phyloP scores from a whole-genome alignment of 2,888 invertebrate genomes.

The Melieria crassipennis region DNA sequence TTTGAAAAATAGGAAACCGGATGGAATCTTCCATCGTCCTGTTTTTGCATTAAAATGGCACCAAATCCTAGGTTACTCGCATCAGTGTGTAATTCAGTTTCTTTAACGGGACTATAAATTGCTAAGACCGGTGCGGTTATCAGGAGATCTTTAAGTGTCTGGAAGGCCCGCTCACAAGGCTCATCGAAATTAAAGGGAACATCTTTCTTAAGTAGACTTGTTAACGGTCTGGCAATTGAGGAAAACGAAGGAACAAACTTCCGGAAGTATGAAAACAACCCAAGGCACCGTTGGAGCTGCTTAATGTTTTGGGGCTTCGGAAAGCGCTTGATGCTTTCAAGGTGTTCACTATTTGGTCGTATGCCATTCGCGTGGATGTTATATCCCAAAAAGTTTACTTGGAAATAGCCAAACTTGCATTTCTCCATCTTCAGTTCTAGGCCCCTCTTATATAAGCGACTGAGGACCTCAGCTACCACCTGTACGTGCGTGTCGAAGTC shows the following conservation, averaged over 20 bases:
- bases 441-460: slow-evolving; percentile 13
- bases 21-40: slow-evolving; percentile 33
- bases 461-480: slow-evolving; percentile 20
- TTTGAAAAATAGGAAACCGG: slow-evolving; percentile 32
- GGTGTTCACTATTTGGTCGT: slow-evolving; percentile 1
- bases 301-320: not conserved
- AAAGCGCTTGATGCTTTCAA: slow-evolving; percentile 10
- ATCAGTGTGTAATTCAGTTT: slow-evolving; percentile 33
- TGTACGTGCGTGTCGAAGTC: slow-evolving; percentile 29
- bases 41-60: slow-evolving; percentile 28
- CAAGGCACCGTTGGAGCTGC: slow-evolving; percentile 14
- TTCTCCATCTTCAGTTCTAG: slow-evolving; percentile 18
- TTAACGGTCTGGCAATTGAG: slow-evolving; percentile 6
- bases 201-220: slow-evolving; percentile 5
- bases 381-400: slow-evolving; percentile 19
- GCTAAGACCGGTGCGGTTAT: slow-evolving; percentile 14
- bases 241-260: slow-evolving; percentile 23
- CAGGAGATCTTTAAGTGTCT: not conserved
- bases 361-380: slow-evolving; percentile 4
- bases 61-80: slow-evolving; percentile 31
- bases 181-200: slow-evolving; percentile 2
- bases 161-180: not conserved
- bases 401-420: slow-evolving; percentile 12
- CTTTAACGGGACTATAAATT: slow-evolving; percentile 25
- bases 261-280: slow-evolving; percentile 27